A percentile compares a stretch with the other conserved stretches of the same genome.
Evolutionary conservation across 2,888 invertebrate genomes (phyloP).

Genomic region (Macaria liturata): DNA sequence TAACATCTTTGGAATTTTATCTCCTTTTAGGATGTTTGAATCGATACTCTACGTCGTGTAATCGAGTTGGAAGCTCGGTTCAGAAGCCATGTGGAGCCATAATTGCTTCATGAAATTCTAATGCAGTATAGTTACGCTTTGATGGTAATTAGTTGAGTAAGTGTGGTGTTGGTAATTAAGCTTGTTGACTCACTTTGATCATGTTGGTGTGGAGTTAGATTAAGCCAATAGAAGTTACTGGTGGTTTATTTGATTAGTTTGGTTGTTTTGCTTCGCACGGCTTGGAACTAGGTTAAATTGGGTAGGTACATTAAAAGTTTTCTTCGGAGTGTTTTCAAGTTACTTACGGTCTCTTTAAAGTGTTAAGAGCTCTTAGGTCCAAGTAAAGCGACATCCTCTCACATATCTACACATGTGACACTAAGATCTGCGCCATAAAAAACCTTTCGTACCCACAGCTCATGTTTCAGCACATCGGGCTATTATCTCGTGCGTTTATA

Average conservation of each 20-base stretch:
- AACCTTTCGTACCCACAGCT: conserved; percentile 35
- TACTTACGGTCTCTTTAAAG: no score
- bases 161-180: no score
- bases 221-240: no score
- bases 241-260: no score
- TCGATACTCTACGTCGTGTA: conserved; percentile 7
- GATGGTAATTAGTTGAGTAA: no score
- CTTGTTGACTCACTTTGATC: neutral
- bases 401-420: conserved; percentile 3
- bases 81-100: conserved; percentile 15
- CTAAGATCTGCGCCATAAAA: conserved; percentile 16
- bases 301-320: no score
- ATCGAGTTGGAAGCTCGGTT: conserved; percentile 3
- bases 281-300: no score
- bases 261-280: no score
- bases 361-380: no score
- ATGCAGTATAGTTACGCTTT: conserved; percentile 11
- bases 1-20: conserved; percentile 28
- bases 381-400: no score
- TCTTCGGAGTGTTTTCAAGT: no score
- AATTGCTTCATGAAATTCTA: conserved; percentile 17
- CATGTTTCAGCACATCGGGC: conserved; percentile 36
- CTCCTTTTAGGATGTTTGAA: conserved; percentile 8
- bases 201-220: no score
- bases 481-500: conserved; percentile 49